A percentile compares a stretch with the other conserved stretches of the same genome.
These are phyloP conservation scores for Dryobota labecula DNA, from an alignment of 2,888 invertebrate genomes.

Conservation along the genomic window DNA sequence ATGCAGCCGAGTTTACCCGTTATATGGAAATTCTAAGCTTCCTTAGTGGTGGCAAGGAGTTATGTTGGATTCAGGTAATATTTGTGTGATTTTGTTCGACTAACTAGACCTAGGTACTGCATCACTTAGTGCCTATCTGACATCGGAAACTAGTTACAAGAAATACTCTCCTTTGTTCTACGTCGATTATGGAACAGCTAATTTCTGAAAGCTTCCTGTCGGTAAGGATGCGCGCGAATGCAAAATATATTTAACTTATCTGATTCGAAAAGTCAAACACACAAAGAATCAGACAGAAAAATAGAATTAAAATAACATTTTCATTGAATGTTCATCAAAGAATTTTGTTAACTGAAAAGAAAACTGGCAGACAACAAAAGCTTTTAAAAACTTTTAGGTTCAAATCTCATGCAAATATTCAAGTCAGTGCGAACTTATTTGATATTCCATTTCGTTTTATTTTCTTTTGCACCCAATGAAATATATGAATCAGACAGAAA, in stretches of 20 bases:
- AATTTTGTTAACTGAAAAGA: background rate
- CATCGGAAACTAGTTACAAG: background rate
- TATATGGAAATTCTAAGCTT: constrained; percentile 58
- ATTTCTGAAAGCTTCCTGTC: background rate
- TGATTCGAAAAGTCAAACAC: constrained; percentile 16
- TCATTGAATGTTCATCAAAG: constrained; percentile 11
- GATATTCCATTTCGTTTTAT: background rate
- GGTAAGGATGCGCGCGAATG: background rate
- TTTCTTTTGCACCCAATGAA: background rate
- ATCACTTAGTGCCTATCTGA: constrained; percentile 11
- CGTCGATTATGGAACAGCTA: background rate
- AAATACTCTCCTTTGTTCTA: background rate
- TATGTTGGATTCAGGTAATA: constrained; percentile 38
- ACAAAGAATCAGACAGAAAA: background rate
- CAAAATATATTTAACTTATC: background rate
- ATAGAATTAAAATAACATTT: constrained; percentile 13
- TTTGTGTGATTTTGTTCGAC: constrained; percentile 43
- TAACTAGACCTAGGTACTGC: constrained; percentile 5
- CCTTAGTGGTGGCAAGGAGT: constrained; percentile 44
- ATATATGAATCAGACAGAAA: too few species aligned
- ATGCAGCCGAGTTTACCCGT: constrained; percentile 59
- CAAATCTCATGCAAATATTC: background rate
- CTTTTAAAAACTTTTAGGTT: constrained; percentile 11
- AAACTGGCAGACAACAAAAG: constrained; percentile 20
- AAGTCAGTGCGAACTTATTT: constrained; percentile 1